A percentile compares a stretch with the other conserved stretches of the same genome.
phyloP scores from a whole-genome alignment of 2,113 vertebrate genomes.

The Phyllostomus hastatus region DNA sequence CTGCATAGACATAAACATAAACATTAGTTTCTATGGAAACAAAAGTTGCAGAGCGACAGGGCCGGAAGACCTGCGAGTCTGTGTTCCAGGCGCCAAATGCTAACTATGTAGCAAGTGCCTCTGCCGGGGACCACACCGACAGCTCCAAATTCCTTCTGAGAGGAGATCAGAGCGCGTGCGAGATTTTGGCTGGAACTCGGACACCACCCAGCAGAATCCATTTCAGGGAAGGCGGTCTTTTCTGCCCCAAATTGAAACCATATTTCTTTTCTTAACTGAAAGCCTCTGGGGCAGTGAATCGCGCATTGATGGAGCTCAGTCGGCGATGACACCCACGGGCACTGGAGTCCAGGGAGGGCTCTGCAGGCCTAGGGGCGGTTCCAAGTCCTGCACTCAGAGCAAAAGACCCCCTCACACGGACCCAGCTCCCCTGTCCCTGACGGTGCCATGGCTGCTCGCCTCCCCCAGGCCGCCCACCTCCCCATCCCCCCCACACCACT shows the following conservation, averaged over 20 bases:
- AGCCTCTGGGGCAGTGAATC: slow-evolving; percentile 1
- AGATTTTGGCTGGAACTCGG: slow-evolving; percentile 37
- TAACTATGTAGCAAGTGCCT: slow-evolving; percentile 22
- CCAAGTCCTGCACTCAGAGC: neutral
- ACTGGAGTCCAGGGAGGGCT: neutral
- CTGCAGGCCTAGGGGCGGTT: neutral
- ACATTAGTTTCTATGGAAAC: slow-evolving; percentile 85
- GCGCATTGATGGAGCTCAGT: slow-evolving; percentile 32
- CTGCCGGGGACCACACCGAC: slow-evolving; percentile 56
- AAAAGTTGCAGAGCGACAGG: slow-evolving; percentile 62
- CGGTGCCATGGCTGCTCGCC: too few relatives aligned
- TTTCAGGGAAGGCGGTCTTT: neutral
- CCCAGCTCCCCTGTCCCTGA: neutral
- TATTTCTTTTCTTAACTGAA: slow-evolving; percentile 65
- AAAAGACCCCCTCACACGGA: neutral
- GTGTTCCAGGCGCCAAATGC: slow-evolving; percentile 64
- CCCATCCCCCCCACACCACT: rapidly evolving
- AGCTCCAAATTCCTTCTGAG: neutral
- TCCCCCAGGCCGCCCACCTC: neutral
- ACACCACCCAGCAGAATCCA: neutral
- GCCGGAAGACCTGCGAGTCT: slow-evolving; percentile 65
- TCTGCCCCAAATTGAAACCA: slow-evolving; percentile 42
- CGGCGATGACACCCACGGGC: slow-evolving; percentile 3
- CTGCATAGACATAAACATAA: slow-evolving; percentile 81
- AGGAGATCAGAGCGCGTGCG: neutral